phyloP scores from a whole-genome alignment of 2,888 invertebrate genomes.

The Campoplex nolae region DNA sequence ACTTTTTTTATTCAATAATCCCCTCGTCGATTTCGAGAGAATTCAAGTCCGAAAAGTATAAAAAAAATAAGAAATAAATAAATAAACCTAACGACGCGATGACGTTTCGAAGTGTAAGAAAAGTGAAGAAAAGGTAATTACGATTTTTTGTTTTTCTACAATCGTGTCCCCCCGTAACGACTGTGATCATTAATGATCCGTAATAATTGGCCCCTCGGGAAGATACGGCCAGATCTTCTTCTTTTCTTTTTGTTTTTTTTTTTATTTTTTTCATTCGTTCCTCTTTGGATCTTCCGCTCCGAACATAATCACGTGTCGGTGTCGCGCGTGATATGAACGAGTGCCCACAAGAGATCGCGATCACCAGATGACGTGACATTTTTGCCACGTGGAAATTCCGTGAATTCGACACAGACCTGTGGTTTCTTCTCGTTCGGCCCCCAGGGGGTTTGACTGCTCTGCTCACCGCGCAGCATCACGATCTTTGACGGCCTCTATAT shows the following conservation, averaged over 20 bases:
- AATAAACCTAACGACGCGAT: not conserved
- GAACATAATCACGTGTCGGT: slow-evolving; percentile 31
- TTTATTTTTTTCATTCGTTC: not conserved
- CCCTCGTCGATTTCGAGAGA: not conserved
- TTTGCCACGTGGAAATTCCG: slow-evolving; percentile 52
- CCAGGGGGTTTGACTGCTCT: not conserved
- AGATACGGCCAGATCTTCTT: not conserved
- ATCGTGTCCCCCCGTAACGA: not conserved
- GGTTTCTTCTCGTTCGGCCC: slow-evolving; percentile 1
- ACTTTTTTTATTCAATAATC: not conserved
- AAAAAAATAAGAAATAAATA: no score
- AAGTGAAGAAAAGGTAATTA: slow-evolving; percentile 8
- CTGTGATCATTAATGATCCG: slow-evolving; percentile 15
- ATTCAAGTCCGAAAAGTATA: not conserved
- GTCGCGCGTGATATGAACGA: slow-evolving; percentile 24
- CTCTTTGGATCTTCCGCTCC: not conserved
- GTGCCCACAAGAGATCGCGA: slow-evolving; percentile 2
- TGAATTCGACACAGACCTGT: slow-evolving; percentile 38
- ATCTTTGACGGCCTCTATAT: slow-evolving; percentile 45
- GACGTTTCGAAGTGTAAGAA: slow-evolving; percentile 4
- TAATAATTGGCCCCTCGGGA: slow-evolving; percentile 21
- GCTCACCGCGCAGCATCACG: not conserved
- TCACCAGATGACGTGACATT: slow-evolving; percentile 45
- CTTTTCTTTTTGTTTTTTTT: not conserved
- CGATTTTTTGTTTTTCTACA: slow-evolving; percentile 1